A percentile compares a stretch with the other conserved stretches of the same genome.
phyloP scores from a whole-genome alignment of 2,888 invertebrate species.

The Nezara viridula region DNA sequence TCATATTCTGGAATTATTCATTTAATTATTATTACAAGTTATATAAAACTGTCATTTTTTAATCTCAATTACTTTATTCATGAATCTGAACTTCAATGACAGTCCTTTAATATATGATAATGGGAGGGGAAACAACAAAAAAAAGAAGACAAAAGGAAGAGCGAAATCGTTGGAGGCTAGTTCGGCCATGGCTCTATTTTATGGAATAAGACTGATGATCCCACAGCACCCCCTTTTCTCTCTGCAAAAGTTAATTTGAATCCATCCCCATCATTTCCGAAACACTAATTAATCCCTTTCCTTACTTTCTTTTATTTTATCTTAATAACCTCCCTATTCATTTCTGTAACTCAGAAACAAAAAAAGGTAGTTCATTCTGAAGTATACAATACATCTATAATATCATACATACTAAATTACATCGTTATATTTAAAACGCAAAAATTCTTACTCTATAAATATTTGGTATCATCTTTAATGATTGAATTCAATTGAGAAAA shows the following conservation, averaged over 20 bases:
- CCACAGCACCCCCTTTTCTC: conserved; percentile 12
- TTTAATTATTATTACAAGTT: neutral
- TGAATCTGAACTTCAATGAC: neutral
- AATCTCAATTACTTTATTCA: neutral
- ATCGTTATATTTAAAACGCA: too few species aligned
- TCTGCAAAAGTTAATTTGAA: neutral
- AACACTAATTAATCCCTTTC: neutral
- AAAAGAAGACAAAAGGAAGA: neutral
- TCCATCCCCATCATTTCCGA: neutral
- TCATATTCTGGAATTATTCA: neutral
- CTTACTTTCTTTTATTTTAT: conserved; percentile 1
- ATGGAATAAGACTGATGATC: conserved; percentile 18
- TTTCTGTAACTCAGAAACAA: neutral
- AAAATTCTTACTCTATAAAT: too few species aligned
- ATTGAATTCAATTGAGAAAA: too few species aligned
- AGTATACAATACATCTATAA: neutral
- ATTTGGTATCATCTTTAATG: too few species aligned
- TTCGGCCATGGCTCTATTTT: neutral
- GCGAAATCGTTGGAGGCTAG: neutral
- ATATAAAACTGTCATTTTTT: neutral
- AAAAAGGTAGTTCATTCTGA: neutral
- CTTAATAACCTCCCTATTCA: neutral
- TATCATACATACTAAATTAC: too few species aligned
- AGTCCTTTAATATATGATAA: neutral
- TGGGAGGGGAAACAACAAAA: neutral